Percentiles rank a stretch among this genome's conserved stretches.
These are phyloP conservation scores for Microcebus lehilahytsara DNA, from an alignment of 2,113 vertebrate genomes.

Conservation along the genomic window DNA sequence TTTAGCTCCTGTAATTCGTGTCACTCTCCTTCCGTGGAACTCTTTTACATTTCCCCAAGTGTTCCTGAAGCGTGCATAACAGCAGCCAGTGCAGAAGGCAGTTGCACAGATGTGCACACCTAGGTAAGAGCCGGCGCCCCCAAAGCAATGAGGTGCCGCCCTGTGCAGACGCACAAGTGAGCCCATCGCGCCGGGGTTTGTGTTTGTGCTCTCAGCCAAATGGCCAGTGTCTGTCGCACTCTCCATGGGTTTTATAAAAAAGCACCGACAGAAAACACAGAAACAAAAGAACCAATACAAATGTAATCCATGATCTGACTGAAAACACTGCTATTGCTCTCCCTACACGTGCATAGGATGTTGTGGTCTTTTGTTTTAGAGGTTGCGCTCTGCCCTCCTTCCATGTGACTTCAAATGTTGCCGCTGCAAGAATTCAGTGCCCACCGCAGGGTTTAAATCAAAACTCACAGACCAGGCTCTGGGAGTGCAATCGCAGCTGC, in stretches of 20 bases:
- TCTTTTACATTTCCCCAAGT: not conserved
- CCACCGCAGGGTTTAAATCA: not conserved
- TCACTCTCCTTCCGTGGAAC: not conserved
- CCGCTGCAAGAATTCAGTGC: not conserved
- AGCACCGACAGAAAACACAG: not conserved
- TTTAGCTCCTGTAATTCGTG: not conserved
- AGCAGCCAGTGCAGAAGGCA: not conserved
- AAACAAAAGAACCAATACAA: not conserved
- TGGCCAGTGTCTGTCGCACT: rapidly evolving
- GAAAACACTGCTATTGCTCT: not conserved
- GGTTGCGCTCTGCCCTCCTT: not conserved
- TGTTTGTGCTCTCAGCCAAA: not conserved
- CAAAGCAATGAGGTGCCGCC: not conserved
- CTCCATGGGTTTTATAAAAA: not conserved
- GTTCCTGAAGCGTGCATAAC: rapidly evolving
- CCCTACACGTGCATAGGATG: rapidly evolving
- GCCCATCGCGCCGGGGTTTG: rapidly evolving
- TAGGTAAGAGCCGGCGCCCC: rapidly evolving
- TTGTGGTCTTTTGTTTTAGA: not conserved
- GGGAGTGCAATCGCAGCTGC: rapidly evolving
- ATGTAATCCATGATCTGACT: not conserved
- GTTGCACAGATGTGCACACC: rapidly evolving
- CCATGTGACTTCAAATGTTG: not conserved
- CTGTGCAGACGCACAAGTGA: not conserved
- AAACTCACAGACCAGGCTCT: rapidly evolving